Conservation (phyloP, 1,140 invertebrate species). For the Camponotus pennsylvanicus region DNA sequence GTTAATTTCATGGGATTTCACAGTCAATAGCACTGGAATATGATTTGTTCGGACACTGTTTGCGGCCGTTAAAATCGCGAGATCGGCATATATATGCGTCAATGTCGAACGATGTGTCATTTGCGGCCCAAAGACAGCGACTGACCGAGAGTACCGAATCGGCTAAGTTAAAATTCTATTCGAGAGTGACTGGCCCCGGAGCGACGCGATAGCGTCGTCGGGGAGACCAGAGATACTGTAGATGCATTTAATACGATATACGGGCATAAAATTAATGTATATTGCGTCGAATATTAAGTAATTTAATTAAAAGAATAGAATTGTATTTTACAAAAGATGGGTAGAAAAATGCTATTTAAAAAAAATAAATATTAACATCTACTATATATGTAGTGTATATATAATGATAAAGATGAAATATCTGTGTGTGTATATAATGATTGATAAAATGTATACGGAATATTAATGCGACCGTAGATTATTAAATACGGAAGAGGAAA, state of each 20-base stretch:
- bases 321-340: no score
- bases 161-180: constrained; percentile 72
- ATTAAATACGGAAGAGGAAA: constrained; percentile 4
- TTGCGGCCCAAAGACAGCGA: constrained; percentile 68
- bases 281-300: neutral
- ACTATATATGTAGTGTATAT: no score
- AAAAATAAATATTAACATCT: neutral
- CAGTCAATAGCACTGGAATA: constrained; percentile 8
- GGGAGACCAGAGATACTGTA: constrained; percentile 66
- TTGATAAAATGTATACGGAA: neutral
- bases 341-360: neutral
- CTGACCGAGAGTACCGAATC: constrained; percentile 69
- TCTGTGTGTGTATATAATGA: no score
- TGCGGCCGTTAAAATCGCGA: constrained; percentile 1
- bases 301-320: neutral
- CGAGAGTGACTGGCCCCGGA: constrained; percentile 69
- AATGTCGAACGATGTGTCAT: constrained; percentile 50
- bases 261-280: neutral
- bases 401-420: no score
- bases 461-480: neutral
- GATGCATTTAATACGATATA: constrained; percentile 50
- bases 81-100: neutral
- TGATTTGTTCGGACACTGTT: constrained; percentile 4
- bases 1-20: constrained; percentile 11
- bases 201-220: constrained; percentile 66